Evolutionary conservation across 2,113 vertebrate species (phyloP).

Genomic region (Chaetorhynchus papuensis): DNA sequence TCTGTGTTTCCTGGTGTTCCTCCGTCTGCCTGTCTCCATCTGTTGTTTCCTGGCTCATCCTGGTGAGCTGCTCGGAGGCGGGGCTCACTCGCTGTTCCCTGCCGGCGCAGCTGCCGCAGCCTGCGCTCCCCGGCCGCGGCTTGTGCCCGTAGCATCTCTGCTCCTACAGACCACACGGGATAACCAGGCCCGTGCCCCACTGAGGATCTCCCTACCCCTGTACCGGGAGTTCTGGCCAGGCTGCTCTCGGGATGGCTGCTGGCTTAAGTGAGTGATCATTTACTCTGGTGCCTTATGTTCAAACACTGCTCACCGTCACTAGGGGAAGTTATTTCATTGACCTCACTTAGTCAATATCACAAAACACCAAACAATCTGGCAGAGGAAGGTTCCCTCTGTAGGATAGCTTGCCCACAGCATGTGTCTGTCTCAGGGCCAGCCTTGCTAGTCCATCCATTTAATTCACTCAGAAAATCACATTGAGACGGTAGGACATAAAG

Average conservation of each 20-base stretch:
- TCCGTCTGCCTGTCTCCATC: constrained; percentile 50
- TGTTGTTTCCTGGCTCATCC: constrained; percentile 17
- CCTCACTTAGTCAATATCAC: not conserved
- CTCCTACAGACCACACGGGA: rapidly evolving
- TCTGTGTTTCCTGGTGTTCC: constrained; percentile 52
- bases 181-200: rapidly evolving
- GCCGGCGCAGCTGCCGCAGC: not conserved
- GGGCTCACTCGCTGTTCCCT: not conserved
- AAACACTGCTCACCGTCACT: not conserved
- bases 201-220: not conserved
- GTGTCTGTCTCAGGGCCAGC: constrained; percentile 27
- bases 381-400: constrained; percentile 3
- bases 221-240: not conserved
- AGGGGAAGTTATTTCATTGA: not conserved
- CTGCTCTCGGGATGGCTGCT: not conserved
- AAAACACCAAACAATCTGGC: not conserved
- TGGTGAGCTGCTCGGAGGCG: not conserved
- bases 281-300: not conserved
- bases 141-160: not conserved
- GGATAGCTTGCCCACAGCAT: not conserved
- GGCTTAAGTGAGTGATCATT: not conserved
- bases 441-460: constrained; percentile 33
- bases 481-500: not conserved
- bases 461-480: constrained; percentile 46
- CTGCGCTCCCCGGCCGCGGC: rapidly evolving